phyloP scores from a whole-genome alignment of 2,113 vertebrate species.

The Pachyramphus minor region DNA sequence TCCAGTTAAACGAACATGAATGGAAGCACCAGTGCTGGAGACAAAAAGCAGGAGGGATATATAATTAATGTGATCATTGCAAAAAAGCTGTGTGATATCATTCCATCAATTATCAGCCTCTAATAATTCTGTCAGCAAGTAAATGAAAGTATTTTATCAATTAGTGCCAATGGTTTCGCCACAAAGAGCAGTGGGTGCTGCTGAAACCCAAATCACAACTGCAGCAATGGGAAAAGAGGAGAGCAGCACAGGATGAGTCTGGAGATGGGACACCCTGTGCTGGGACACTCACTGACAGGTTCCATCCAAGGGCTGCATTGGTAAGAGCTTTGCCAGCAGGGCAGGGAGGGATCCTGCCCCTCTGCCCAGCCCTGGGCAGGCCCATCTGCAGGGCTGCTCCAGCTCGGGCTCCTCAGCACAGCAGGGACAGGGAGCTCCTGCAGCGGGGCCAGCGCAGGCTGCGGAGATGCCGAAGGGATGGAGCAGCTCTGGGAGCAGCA shows the following conservation, averaged over 20 bases:
- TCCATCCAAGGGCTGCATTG: accelerated
- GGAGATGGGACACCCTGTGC: not conserved
- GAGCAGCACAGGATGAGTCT: not conserved
- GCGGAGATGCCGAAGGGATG: not conserved
- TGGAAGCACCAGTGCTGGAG: not conserved
- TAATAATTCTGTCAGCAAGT: slow-evolving; percentile 51
- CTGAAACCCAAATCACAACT: not conserved
- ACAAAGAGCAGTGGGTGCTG: not conserved
- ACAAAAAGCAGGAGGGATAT: slow-evolving; percentile 12
- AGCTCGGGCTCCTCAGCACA: not conserved
- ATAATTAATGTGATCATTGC: slow-evolving; percentile 46
- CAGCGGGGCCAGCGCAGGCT: not conserved
- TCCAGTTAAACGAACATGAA: slow-evolving; percentile 17
- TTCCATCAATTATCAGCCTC: slow-evolving; percentile 41
- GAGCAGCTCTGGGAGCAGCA: not conserved
- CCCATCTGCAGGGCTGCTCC: not conserved
- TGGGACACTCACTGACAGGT: accelerated
- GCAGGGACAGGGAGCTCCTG: not conserved
- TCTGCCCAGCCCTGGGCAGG: too few relatives aligned
- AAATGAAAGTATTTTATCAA: slow-evolving; percentile 55
- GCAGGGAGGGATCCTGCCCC: not conserved
- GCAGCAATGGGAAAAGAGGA: not conserved
- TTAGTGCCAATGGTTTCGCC: slow-evolving; percentile 24
- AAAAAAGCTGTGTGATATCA: slow-evolving; percentile 8
- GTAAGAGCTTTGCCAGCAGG: not conserved